Conservation (phyloP, 2,888 invertebrate genomes). For the Tenthredo mesomela region DNA sequence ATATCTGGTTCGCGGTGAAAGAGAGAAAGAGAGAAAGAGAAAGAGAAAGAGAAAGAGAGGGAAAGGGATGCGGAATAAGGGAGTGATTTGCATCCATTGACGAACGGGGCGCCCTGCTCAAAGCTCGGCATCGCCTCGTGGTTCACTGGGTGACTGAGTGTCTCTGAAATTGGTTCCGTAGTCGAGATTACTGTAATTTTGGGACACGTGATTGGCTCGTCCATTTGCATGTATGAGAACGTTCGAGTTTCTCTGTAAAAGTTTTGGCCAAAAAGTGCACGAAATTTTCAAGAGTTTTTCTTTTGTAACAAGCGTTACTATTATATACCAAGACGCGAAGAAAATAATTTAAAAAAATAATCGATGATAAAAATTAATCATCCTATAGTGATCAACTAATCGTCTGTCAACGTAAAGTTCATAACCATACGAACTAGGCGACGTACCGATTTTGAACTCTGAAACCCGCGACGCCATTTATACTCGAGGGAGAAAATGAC, state of each 20-base stretch:
- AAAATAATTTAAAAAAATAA: no score
- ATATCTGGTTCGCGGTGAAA: conserved; percentile 19
- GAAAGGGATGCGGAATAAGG: conserved; percentile 28
- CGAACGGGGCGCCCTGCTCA: conserved; percentile 9
- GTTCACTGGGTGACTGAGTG: conserved; percentile 49
- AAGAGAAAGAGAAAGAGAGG: not conserved
- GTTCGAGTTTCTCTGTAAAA: not conserved
- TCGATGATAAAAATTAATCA: not conserved
- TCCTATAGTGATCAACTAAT: conserved; percentile 17
- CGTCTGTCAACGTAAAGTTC: conserved; percentile 50
- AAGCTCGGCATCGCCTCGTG: conserved; percentile 39
- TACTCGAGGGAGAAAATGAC: conserved; percentile 30
- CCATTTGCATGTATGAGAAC: conserved; percentile 34
- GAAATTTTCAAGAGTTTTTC: not conserved
- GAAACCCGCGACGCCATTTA: conserved; percentile 33
- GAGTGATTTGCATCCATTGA: conserved; percentile 51
- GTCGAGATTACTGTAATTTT: conserved; percentile 48
- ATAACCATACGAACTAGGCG: conserved; percentile 11
- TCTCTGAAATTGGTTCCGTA: conserved; percentile 48
- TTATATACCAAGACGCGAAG: not conserved
- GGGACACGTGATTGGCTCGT: conserved; percentile 40
- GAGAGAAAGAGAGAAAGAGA: conserved; percentile 9
- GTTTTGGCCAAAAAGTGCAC: not conserved
- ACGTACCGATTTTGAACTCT: conserved; percentile 22
- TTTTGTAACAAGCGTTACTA: not conserved